Conservation (phyloP, 2,888 invertebrate species). For the Nemotelus nigrinus region DNA sequence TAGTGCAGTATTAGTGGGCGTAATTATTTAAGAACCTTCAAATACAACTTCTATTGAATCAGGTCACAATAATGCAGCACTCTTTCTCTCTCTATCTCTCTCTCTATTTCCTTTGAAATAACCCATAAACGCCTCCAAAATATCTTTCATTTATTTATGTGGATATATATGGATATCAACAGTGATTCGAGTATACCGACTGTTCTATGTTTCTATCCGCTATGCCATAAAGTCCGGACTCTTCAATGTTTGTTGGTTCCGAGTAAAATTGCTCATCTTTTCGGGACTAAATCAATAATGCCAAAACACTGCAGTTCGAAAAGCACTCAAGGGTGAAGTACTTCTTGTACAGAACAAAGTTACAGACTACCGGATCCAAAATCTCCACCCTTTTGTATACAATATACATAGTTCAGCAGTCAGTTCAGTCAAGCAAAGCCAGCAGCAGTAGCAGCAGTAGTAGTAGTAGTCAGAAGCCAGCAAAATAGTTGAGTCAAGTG, state of each 20-base stretch:
- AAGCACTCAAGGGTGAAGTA: slow-evolving; percentile 33
- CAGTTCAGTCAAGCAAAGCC: slow-evolving; percentile 1
- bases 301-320: slow-evolving; percentile 39
- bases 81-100: too few relatives aligned
- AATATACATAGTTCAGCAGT: neutral
- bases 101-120: too few relatives aligned
- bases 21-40: too few relatives aligned
- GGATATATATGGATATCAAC: too few relatives aligned
- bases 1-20: too few relatives aligned
- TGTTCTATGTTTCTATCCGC: too few relatives aligned
- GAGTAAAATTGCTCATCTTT: slow-evolving; percentile 27
- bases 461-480: too few relatives aligned
- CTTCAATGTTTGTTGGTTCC: neutral
- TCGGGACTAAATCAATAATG: slow-evolving; percentile 30
- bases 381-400: neutral
- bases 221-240: neutral
- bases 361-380: slow-evolving; percentile 1
- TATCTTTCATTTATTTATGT: too few relatives aligned
- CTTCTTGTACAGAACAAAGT: slow-evolving; percentile 30
- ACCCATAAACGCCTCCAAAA: too few relatives aligned
- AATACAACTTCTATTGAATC: too few relatives aligned
- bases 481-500: slow-evolving; percentile 32
- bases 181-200: too few relatives aligned
- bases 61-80: too few relatives aligned
- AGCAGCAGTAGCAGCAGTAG: neutral